Percentiles rank a stretch among this genome's conserved stretches.
Conservation (phyloP, 2,113 vertebrate genomes). For the Corvus moneduloides region DNA sequence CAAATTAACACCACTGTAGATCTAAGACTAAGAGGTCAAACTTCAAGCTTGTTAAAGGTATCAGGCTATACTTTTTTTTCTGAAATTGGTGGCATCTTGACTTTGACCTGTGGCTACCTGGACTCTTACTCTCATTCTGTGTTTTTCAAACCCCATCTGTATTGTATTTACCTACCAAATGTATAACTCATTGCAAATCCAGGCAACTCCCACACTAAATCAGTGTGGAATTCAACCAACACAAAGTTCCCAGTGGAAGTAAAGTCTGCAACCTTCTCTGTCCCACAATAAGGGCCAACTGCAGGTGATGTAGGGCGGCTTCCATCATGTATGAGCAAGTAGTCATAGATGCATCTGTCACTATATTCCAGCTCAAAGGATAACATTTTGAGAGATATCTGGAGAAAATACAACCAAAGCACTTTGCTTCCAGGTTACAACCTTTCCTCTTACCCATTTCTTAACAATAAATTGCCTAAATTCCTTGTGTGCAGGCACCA, state of each 20-base stretch:
- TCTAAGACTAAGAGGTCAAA: not conserved
- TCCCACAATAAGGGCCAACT: constrained; percentile 61
- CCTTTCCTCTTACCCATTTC: not conserved
- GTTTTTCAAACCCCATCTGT: not conserved
- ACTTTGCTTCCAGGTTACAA: not conserved
- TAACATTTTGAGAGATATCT: constrained; percentile 52
- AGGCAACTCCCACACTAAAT: constrained; percentile 18
- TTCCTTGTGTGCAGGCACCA: not conserved
- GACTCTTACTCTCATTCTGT: not conserved
- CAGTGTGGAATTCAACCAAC: constrained; percentile 65
- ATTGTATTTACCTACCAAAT: constrained; percentile 28
- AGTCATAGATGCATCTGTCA: constrained; percentile 51
- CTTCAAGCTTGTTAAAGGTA: not conserved
- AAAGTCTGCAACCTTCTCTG: constrained; percentile 18
- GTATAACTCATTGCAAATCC: constrained; percentile 60
- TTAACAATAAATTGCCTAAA: not conserved
- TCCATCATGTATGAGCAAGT: constrained; percentile 62
- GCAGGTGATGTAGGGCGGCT: constrained; percentile 40
- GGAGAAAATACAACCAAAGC: constrained; percentile 23
- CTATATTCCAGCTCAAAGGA: constrained; percentile 63
- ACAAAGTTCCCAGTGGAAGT: constrained; percentile 59
- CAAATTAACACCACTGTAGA: not conserved
- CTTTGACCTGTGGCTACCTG: not conserved
- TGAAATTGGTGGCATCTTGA: not conserved
- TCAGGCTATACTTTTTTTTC: not conserved